Evolutionary conservation across 2,797 vertebrate genomes (phyloP).

Genomic region (Thripadectes ignobilis): DNA sequence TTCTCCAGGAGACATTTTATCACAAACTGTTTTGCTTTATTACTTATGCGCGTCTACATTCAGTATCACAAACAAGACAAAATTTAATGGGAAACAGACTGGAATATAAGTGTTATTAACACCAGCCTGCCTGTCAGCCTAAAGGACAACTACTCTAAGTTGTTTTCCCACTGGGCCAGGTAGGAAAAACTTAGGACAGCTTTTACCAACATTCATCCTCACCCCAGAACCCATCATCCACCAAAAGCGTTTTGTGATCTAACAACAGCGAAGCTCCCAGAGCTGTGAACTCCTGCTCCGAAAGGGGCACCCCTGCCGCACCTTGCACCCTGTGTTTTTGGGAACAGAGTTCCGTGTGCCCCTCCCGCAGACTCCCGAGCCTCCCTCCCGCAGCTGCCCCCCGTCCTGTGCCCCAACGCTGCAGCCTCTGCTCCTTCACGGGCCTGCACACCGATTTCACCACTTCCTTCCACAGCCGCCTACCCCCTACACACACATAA

Average conservation of each 20-base stretch:
- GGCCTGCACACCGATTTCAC: accelerated
- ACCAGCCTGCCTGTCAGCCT: neutral
- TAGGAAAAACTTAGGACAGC: neutral
- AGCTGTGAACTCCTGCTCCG: accelerated
- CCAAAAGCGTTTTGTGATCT: neutral
- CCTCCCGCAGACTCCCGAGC: accelerated
- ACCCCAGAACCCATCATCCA: too few species aligned
- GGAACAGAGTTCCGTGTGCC: accelerated
- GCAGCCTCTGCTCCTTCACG: neutral
- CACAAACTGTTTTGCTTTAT: neutral
- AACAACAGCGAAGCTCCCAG: too few species aligned
- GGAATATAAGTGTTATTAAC: neutral
- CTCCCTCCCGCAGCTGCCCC: too few species aligned
- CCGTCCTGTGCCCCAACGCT: accelerated
- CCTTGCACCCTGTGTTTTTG: accelerated
- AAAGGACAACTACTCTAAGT: accelerated
- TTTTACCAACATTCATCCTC: neutral
- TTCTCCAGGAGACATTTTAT: neutral
- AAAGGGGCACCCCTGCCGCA: accelerated
- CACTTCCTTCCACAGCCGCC: neutral
- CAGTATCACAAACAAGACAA: neutral
- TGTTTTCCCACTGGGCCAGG: too few species aligned
- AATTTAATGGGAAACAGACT: neutral
- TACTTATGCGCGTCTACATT: neutral
- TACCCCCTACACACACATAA: accelerated